These are phyloP conservation scores for Erythrocercus mccallii DNA, from an alignment of 2,113 vertebrate species.

Conservation along the genomic window DNA sequence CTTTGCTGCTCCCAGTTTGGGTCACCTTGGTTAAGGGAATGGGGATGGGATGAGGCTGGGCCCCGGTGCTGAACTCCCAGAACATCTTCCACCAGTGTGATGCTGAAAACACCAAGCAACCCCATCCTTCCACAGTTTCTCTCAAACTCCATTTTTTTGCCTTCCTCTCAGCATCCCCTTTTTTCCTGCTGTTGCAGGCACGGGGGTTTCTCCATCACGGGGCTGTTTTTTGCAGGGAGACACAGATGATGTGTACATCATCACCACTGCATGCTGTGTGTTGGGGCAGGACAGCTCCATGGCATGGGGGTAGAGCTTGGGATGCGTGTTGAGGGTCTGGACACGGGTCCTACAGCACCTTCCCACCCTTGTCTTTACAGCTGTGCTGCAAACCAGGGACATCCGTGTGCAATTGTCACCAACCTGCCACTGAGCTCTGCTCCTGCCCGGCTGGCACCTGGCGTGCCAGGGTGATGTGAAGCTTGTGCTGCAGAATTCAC, in stretches of 20 bases:
- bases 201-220: accelerated
- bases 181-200: neutral
- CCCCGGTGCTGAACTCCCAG: neutral
- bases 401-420: accelerated
- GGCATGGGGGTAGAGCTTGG: neutral
- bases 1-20: neutral
- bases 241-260: too few relatives aligned
- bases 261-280: too few relatives aligned
- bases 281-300: neutral
- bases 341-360: neutral
- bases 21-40: neutral
- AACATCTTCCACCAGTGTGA: neutral
- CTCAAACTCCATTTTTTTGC: neutral
- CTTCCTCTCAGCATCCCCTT: neutral
- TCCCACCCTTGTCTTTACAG: neutral
- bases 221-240: neutral
- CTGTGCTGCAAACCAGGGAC: neutral
- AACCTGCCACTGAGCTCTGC: accelerated
- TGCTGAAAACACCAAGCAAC: neutral
- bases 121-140: neutral
- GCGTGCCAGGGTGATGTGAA: neutral
- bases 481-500: neutral
- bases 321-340: neutral
- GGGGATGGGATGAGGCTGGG: neutral
- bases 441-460: accelerated